Evolutionary conservation across 2,888 invertebrate genomes (phyloP), one percentile per base, ranked within the genome.

Genomic region (Petrophora chlorosata): DNA sequence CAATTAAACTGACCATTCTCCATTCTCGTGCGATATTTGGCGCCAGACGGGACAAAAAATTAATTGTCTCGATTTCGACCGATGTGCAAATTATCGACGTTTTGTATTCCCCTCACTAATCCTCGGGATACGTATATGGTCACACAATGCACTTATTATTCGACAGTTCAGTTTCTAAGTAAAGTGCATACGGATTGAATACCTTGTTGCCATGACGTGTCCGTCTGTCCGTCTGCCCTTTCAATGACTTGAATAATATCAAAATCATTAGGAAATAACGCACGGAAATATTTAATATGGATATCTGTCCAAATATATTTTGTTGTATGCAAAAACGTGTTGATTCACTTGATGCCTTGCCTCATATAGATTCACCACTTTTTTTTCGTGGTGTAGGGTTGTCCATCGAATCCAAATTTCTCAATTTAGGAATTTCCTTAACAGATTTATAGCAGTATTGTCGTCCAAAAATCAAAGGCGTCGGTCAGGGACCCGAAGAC

Each of bases 121-220:
- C 87, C 82, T 51, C 56, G 50, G 70, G 72, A 70, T 79, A 79
- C 89, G 74, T 83, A 84, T 88, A 84, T 79, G 87, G 87, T 75
- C 80, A 77, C 84, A 89, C 90, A 89, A 88, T 89, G 88, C 87
- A 86, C 82, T 88, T 88, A 79, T 89, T 90, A 88, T 88, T 89
- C 88, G 86, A 73, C 88, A 82, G 86, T 85, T 79, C 81, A 67
- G 76, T 78, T 88, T 88, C 89, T 89, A 84, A 86, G 88, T 88
- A 88, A 90, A 89, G 70, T 85, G 86, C 85, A 85, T 82, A 79
- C 77, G 76, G 78, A 74, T 76, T 79, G 78, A 77, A 81, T 82
- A 73, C 78, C 71, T 72, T 70, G 73, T 75, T 65, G 70, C 73
- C 76, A 79, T 80, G 82, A 81, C 74, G 76, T 74, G 70, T 76